Percentiles rank a stretch among this genome's conserved stretches.
Conservation (phyloP, 2,888 invertebrate species). For the Campoplex nolae region DNA sequence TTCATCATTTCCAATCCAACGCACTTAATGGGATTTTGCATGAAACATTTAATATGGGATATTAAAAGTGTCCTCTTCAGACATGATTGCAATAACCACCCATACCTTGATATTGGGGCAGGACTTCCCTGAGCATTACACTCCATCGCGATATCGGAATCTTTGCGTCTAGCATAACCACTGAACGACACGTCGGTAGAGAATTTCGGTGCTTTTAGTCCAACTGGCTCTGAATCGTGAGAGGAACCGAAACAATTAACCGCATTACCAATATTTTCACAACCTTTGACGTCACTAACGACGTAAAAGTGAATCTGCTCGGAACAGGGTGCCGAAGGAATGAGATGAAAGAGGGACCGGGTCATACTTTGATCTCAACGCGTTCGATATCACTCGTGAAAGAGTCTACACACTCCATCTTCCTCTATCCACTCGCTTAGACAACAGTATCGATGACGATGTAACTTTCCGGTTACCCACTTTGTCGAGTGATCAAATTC, state of each 20-base stretch:
- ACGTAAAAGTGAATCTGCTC: slow-evolving; percentile 31
- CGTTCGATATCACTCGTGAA: slow-evolving; percentile 39
- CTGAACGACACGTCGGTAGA: slow-evolving; percentile 87
- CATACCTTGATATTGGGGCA: slow-evolving; percentile 89
- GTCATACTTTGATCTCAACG: neutral
- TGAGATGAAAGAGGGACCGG: neutral
- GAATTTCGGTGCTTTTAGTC: slow-evolving; percentile 89
- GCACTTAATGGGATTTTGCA: neutral
- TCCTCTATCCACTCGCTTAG: slow-evolving; percentile 26
- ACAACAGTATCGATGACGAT: slow-evolving; percentile 43
- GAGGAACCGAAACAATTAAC: slow-evolving; percentile 41
- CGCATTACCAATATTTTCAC: slow-evolving; percentile 58
- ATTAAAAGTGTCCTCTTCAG: neutral
- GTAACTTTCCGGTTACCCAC: slow-evolving; percentile 56
- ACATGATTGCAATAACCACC: neutral
- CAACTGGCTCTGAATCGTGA: slow-evolving; percentile 87
- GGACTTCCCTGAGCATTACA: slow-evolving; percentile 89
- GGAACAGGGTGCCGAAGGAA: slow-evolving; percentile 56
- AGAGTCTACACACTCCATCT: slow-evolving; percentile 33
- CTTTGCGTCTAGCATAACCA: slow-evolving; percentile 85
- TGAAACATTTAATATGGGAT: neutral
- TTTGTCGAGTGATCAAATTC: slow-evolving; percentile 48
- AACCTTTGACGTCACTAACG: neutral
- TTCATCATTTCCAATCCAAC: neutral
- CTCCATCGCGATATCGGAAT: slow-evolving; percentile 81